Percentiles rank a stretch among this genome's conserved stretches.
Evolutionary conservation across 2,797 vertebrate genomes (phyloP).

Genomic region (Myiotriccus ornatus): DNA sequence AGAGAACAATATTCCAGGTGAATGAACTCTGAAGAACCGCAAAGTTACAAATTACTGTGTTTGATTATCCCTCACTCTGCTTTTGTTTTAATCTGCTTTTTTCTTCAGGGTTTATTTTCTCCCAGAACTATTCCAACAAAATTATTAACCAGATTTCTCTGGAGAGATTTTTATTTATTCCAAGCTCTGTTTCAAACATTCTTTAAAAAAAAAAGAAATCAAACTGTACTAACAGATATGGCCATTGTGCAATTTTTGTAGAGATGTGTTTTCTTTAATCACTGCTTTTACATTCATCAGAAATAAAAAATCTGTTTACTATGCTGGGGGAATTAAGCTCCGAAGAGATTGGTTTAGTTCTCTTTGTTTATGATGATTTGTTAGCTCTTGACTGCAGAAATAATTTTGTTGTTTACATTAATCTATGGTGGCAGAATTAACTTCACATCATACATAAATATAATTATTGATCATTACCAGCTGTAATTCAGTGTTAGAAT

Average conservation of each 20-base stretch:
- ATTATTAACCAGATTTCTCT: constrained; percentile 31
- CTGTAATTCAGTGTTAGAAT: constrained; percentile 80
- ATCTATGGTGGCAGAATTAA: constrained; percentile 79
- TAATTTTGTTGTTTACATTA: constrained; percentile 82
- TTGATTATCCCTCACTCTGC: not conserved
- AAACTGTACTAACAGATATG: constrained; percentile 3
- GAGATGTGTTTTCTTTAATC: constrained; percentile 59
- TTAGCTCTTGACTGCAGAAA: constrained; percentile 77
- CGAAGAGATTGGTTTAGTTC: constrained; percentile 73
- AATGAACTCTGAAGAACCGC: not conserved
- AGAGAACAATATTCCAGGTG: not conserved
- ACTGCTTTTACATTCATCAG: constrained; percentile 57
- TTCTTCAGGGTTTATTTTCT: not conserved
- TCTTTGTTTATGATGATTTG: constrained; percentile 78
- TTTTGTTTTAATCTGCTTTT: not conserved
- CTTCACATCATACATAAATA: constrained; percentile 80
- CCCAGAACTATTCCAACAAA: not conserved
- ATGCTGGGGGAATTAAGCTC: constrained; percentile 69
- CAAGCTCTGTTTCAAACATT: constrained; percentile 28
- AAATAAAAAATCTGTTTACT: constrained; percentile 74
- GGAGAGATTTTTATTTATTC: constrained; percentile 27
- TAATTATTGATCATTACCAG: constrained; percentile 84
- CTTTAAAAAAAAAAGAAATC: not conserved
- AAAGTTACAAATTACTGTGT: not conserved
- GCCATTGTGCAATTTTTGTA: constrained; percentile 37